Conservation (phyloP, 2,113 vertebrate genomes). For the Sapayoa aenigma region DNA sequence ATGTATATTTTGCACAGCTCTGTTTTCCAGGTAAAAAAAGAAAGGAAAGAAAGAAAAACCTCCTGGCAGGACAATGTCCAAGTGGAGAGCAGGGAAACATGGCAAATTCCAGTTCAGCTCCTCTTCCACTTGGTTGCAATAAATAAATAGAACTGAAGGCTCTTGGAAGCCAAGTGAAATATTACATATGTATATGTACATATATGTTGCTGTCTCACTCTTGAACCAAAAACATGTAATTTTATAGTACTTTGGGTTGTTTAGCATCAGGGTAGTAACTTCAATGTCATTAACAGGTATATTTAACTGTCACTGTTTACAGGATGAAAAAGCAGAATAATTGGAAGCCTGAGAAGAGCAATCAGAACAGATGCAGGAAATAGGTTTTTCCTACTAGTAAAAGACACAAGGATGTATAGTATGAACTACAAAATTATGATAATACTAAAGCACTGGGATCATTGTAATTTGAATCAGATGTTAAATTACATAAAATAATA, state of each 20-base stretch:
- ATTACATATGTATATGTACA: not conserved
- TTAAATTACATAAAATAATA: not conserved
- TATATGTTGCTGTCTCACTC: not conserved
- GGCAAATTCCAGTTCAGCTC: not conserved
- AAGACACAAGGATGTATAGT: accelerated
- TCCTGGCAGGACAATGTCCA: not conserved
- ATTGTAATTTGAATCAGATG: not conserved
- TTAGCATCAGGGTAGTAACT: not conserved
- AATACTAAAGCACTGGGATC: not conserved
- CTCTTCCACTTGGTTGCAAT: not conserved
- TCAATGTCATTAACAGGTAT: not conserved
- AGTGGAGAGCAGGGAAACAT: not conserved
- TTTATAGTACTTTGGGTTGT: not conserved
- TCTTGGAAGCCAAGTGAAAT: not conserved
- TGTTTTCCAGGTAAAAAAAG: not conserved
- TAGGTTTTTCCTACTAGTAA: not conserved
- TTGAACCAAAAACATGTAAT: not conserved
- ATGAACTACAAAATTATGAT: not conserved
- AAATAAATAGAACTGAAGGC: not conserved
- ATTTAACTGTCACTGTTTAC: not conserved
- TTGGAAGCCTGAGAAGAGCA: not conserved
- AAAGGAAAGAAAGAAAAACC: not conserved
- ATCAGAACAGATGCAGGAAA: not conserved
- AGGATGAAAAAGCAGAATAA: not conserved
- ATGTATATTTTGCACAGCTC: not conserved